phyloP scores from a whole-genome alignment of 1,140 invertebrate genomes.

The Melipona quadrifasciata region DNA sequence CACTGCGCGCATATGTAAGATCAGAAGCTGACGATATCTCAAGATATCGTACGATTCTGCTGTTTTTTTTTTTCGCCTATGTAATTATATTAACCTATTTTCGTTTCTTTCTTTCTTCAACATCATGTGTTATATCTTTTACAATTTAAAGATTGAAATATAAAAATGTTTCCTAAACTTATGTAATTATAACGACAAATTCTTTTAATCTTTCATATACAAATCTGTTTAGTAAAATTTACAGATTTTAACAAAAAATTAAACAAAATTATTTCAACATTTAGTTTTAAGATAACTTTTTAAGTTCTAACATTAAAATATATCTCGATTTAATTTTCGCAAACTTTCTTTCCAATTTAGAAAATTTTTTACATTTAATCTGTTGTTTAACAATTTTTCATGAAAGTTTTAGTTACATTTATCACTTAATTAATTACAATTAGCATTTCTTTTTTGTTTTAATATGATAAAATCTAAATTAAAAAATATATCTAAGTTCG shows the following conservation, averaged over 20 bases:
- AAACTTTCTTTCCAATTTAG: not conserved
- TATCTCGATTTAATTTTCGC: too few species aligned
- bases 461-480: not conserved
- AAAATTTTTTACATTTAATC: not conserved
- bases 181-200: not conserved
- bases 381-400: not conserved
- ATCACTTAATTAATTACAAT: not conserved
- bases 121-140: not conserved
- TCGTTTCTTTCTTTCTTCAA: not conserved
- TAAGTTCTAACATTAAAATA: not conserved
- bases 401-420: not conserved
- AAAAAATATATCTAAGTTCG: not conserved
- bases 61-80: conserved; percentile 22
- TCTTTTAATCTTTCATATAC: not conserved
- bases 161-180: not conserved
- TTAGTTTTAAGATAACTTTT: not conserved
- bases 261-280: not conserved
- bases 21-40: conserved; percentile 65
- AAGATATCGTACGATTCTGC: conserved; percentile 72
- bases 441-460: not conserved
- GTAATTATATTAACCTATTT: conserved; percentile 28
- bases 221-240: too few species aligned
- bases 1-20: conserved; percentile 60
- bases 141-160: not conserved
- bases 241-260: not conserved